Percentiles rank a stretch among this genome's conserved stretches.
These are phyloP conservation scores for Anoplius nigerrimus DNA, from an alignment of 2,888 invertebrate genomes.

Conservation along the genomic window DNA sequence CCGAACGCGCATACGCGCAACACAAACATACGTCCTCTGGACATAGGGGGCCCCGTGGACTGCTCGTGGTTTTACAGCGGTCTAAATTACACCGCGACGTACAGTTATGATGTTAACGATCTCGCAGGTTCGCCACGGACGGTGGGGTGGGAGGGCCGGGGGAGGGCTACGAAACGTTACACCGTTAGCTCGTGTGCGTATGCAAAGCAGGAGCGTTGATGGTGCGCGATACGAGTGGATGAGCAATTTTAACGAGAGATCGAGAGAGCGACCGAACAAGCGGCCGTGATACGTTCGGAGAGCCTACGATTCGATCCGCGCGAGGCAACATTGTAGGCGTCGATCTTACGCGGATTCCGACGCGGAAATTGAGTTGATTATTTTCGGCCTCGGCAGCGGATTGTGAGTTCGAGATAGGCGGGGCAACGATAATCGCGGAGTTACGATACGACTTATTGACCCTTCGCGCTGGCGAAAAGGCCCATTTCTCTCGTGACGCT, in stretches of 20 bases:
- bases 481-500: no score
- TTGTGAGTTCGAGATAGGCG: no score
- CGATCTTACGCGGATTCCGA: no score
- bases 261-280: no score
- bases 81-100: conserved; percentile 69
- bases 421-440: no score
- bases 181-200: conserved; percentile 1
- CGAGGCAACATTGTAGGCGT: background rate
- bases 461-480: no score
- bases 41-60: conserved; percentile 44
- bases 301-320: no score
- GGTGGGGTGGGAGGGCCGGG: conserved; percentile 13
- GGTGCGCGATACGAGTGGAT: conserved; percentile 10
- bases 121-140: conserved; percentile 32
- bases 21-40: conserved; percentile 18
- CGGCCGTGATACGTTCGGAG: no score
- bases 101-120: conserved; percentile 71
- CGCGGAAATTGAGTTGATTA: no score
- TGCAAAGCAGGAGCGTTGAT: conserved; percentile 12
- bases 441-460: no score
- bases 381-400: no score
- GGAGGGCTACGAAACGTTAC: background rate
- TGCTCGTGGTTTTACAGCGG: conserved; percentile 68
- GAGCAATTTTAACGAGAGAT: background rate
- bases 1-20: conserved; percentile 29